Evolutionary conservation across 2,797 vertebrate species (phyloP), one percentile per base, ranked within the genome.

Genomic region (Sparidentex hasta): DNA sequence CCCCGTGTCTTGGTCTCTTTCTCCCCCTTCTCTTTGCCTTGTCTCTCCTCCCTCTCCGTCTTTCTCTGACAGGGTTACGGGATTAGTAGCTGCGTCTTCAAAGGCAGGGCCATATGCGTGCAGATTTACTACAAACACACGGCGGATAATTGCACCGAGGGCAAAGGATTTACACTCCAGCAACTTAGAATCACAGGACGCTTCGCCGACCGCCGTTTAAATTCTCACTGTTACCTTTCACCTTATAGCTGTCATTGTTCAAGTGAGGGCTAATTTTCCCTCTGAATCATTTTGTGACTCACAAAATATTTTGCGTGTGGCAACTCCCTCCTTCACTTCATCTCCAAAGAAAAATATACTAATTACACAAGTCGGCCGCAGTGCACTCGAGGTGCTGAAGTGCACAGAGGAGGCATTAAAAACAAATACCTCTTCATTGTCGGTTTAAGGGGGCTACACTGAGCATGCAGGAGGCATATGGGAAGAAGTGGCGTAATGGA

Each of bases 71-170:
- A 71, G 87, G 62, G 67, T 81, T 69, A 66, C 11, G 23, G 84
- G 82, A 91, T 91, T 90, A 88, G 82, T 75, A 82, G 79, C 57
- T 63, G 58, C 51, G 52, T 88, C 90, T 92, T 90, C 83, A 87
- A 91, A 92, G 87, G 72, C 79, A 70, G 59, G 29, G 33, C 72
- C 67, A 74, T 67, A 83, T 78, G 84, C 11, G 11, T 82, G 86
- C 66, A 88, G 81, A 88, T 89, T 90, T 85, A 83, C 80, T 83
- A 76, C 85, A 80, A 91, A 90, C 74, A 79, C 87, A 89, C 78
- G n/a, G 51, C 33, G 47, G 81, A 75, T 89, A 91, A 91, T 90
- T 92, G 88, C 78, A 79, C 71, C 46, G 38, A 80, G 74, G 84
- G 62, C 71, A 76, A 76, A 83, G 73, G 87, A 87, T 89, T 88